phyloP scores from a whole-genome alignment of 2,797 vertebrate species.

The Garrulus glandarius region DNA sequence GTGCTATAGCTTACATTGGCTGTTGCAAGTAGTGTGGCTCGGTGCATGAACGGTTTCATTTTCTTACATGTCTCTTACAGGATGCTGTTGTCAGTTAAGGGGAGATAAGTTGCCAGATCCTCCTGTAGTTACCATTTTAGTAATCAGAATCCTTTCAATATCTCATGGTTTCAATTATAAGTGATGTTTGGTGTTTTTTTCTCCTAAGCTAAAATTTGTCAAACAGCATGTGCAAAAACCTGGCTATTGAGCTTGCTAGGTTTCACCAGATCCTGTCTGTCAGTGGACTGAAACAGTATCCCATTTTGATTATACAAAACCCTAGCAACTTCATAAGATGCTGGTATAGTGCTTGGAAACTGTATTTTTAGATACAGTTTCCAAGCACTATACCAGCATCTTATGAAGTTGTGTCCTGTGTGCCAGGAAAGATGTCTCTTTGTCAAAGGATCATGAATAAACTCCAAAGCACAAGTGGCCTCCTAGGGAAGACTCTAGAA shows the following conservation, averaged over 20 bases:
- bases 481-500: not conserved
- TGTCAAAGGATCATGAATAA: not conserved
- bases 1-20: slow-evolving; percentile 47
- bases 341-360: not conserved
- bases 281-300: not conserved
- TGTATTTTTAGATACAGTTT: not conserved
- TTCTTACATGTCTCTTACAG: slow-evolving; percentile 18
- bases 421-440: not conserved
- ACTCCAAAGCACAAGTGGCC: not conserved
- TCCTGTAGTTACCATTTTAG: not conserved
- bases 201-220: not conserved
- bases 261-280: not conserved
- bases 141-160: not conserved
- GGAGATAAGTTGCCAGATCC: not conserved
- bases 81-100: slow-evolving; percentile 14
- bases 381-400: not conserved
- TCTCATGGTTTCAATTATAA: not conserved
- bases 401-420: not conserved
- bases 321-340: not conserved
- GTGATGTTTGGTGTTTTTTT: not conserved
- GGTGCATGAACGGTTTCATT: slow-evolving; percentile 19
- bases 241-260: not conserved
- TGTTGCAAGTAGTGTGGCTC: slow-evolving; percentile 34
- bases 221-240: not conserved
- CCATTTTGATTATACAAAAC: not conserved